Evolutionary conservation across 2,888 invertebrate genomes (phyloP).

Genomic region (Drosophila tanythrix): DNA sequence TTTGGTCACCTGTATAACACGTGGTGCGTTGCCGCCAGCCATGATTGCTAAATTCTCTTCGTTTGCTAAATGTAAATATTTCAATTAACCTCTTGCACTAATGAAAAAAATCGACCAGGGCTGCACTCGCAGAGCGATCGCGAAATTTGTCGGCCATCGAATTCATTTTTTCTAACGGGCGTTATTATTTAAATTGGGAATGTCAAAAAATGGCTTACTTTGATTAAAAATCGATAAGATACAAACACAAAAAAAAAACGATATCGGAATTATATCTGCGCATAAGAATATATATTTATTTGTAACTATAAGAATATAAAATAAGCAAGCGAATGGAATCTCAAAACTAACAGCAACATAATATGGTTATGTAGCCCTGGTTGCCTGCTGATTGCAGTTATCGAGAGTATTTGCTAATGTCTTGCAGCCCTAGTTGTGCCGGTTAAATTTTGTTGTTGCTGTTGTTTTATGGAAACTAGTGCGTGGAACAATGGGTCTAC

Average conservation of each 20-base stretch:
- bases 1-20: constrained; percentile 95
- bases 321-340: background rate
- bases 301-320: background rate
- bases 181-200: background rate
- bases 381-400: background rate
- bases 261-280: background rate
- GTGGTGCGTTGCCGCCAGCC: constrained; percentile 84
- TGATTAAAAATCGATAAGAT: background rate
- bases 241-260: no score
- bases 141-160: constrained; percentile 17
- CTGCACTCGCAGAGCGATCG: constrained; percentile 41
- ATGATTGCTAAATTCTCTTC: constrained; percentile 64
- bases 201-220: background rate
- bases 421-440: constrained; percentile 38
- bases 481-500: constrained; percentile 89
- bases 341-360: background rate
- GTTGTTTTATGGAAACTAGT: constrained; percentile 24
- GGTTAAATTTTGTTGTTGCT: constrained; percentile 40
- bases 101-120: constrained; percentile 85
- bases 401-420: constrained; percentile 4
- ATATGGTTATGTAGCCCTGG: no score
- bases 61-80: constrained; percentile 37
- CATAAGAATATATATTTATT: background rate
- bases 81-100: constrained; percentile 55
- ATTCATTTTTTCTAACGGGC: background rate